Evolutionary conservation across 2,888 invertebrate species (phyloP), one percentile per base, ranked within the genome.

Genomic region (Phaonia tiefii): DNA sequence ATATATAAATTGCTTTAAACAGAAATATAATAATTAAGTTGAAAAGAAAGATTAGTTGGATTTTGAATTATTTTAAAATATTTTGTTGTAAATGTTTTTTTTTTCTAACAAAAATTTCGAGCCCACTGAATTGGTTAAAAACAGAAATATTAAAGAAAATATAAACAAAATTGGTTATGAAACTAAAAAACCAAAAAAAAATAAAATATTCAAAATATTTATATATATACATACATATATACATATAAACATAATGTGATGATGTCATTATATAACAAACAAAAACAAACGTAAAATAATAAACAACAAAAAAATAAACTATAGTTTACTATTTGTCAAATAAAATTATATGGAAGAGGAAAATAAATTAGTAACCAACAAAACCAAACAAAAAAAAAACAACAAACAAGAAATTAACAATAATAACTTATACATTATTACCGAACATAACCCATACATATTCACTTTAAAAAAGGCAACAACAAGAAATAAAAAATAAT

Each of bases 191-290:
- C 7, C 10, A 63, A 70, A 65, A 75, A 58, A 58, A 60, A 75
- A 26, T 51, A 79, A 42, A 46, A 74, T 77, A n/a, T n/a, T n/a
- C n/a, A n/a, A n/a, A n/a, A 80, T 82, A 85, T 39, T 56, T 58
- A 81, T 79, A 75, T 78, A 81, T 82, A 85, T 46, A 73, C 56
- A 82, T 79, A 83, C 77, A 81, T 82, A 85, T 80, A 83, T 65
- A 82, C 72, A 83, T 79, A 75, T 75, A 75, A 75, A 79, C 58
- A 77, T 77, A 80, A 80, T 80, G 80, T 78, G 83, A 83, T 79
- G 82, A 83, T 79, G 82, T 80, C 80, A 83, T 80, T 77, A 81
- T 81, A 75, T 74, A 77, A 69, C 67, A 67, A 70, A 77, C 73
- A 77, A 73, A 63, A 46, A 66, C 26, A 60, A 73, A 39, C 65